These are phyloP conservation scores for Pagrus major DNA, from an alignment of 2,113 vertebrate species.

Conservation along the genomic window DNA sequence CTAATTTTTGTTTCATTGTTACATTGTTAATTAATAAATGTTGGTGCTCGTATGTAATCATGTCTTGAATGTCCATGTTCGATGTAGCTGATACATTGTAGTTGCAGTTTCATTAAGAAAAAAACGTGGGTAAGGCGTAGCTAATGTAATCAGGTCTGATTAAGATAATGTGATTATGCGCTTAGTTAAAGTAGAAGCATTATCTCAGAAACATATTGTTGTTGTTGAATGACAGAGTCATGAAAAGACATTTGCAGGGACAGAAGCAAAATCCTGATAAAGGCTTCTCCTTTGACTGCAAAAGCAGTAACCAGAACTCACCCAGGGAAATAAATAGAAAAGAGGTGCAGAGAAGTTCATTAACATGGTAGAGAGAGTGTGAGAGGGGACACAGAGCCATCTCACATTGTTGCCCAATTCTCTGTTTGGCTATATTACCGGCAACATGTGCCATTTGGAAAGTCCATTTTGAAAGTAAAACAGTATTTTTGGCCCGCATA, in stretches of 20 bases:
- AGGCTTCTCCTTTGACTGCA: not conserved
- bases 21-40: too few relatives aligned
- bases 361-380: not conserved
- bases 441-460: not conserved
- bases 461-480: not conserved
- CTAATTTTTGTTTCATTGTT: too few relatives aligned
- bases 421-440: slow-evolving; percentile 16
- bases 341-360: not conserved
- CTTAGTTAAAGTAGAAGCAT: not conserved
- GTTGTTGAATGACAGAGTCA: slow-evolving; percentile 15
- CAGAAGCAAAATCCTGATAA: not conserved
- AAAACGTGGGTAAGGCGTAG: not conserved
- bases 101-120: slow-evolving; percentile 6
- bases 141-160: slow-evolving; percentile 8
- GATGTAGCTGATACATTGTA: not conserved
- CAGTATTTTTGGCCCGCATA: not conserved
- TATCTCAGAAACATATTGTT: slow-evolving; percentile 7
- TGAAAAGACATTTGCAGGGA: slow-evolving; percentile 1
- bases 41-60: too few relatives aligned
- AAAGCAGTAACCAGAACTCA: not conserved
- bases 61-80: not conserved
- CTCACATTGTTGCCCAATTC: not conserved
- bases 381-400: not conserved
- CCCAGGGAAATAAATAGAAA: not conserved
- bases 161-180: slow-evolving; percentile 13